A percentile compares a stretch with the other conserved stretches of the same genome.
Conservation (phyloP, 2,888 invertebrate genomes). For the Drosophila pseudotalamancana region DNA sequence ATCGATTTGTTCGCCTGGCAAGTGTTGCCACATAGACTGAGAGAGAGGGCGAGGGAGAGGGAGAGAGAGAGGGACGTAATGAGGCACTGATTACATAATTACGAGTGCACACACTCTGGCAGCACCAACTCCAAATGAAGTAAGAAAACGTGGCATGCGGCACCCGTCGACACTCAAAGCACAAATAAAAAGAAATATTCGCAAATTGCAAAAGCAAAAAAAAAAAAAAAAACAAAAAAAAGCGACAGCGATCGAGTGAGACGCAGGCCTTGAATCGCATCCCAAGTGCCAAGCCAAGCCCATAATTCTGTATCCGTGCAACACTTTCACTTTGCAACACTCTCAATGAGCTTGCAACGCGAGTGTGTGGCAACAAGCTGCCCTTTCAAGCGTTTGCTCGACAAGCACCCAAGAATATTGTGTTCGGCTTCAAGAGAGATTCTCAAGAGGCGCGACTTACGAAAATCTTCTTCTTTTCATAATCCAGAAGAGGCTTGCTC, state of each 20-base stretch:
- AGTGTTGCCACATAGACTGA: slow-evolving; percentile 48
- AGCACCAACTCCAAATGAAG: slow-evolving; percentile 53
- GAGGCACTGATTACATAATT: slow-evolving; percentile 78
- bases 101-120: slow-evolving; percentile 60
- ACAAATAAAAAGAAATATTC: slow-evolving; percentile 14
- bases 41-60: background rate
- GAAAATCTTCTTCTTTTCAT: no score
- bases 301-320: slow-evolving; percentile 8
- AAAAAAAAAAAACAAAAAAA: no score
- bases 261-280: slow-evolving; percentile 2
- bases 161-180: slow-evolving; percentile 61
- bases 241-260: slow-evolving; percentile 37
- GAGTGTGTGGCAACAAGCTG: background rate
- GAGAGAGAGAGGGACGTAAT: slow-evolving; percentile 41
- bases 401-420: background rate
- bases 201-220: slow-evolving; percentile 40
- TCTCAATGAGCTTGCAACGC: slow-evolving; percentile 33
- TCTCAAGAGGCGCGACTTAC: no score
- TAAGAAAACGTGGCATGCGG: slow-evolving; percentile 66
- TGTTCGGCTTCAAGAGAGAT: no score
- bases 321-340: slow-evolving; percentile 46
- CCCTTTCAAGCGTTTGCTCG: slow-evolving; percentile 24
- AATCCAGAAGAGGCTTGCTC: background rate
- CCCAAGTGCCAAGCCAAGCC: background rate
- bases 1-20: slow-evolving; percentile 38